Conservation (phyloP, 2,888 invertebrate species). For the Anorthoa munda region DNA sequence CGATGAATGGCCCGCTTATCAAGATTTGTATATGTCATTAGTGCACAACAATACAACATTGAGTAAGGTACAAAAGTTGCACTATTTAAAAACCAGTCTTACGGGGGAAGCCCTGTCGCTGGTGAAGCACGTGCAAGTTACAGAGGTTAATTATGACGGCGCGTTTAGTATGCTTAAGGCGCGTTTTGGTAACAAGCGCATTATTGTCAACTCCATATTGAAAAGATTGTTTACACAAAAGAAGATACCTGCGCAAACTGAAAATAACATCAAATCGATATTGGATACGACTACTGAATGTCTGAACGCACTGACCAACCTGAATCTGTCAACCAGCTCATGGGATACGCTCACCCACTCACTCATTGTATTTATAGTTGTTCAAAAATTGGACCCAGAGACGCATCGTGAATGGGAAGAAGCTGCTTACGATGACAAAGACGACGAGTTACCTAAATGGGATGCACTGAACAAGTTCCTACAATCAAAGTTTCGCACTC, state of each 20-base stretch:
- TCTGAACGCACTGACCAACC: slow-evolving; percentile 57
- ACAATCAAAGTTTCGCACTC: slow-evolving; percentile 60
- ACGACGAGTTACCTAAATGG: slow-evolving; percentile 50
- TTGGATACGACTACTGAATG: slow-evolving; percentile 64
- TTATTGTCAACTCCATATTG: too few relatives aligned
- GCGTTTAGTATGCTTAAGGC: slow-evolving; percentile 14
- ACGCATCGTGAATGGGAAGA: slow-evolving; percentile 61
- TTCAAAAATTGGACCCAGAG: slow-evolving; percentile 51
- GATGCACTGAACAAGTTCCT: slow-evolving; percentile 55
- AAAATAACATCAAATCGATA: too few relatives aligned
- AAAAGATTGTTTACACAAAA: too few relatives aligned
- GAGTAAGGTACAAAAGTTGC: too few relatives aligned
- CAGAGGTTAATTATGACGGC: slow-evolving; percentile 20
- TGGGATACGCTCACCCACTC: slow-evolving; percentile 55
- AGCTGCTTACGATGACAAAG: slow-evolving; percentile 34
- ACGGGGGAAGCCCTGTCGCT: slow-evolving; percentile 19
- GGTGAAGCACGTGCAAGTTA: slow-evolving; percentile 23
- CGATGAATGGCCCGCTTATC: too few relatives aligned
- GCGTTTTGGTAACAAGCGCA: too few relatives aligned
- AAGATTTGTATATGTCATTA: too few relatives aligned
- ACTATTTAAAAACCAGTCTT: slow-evolving; percentile 16
- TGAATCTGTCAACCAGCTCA: slow-evolving; percentile 46
- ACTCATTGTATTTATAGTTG: too few relatives aligned
- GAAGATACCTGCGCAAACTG: too few relatives aligned
- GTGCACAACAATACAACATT: too few relatives aligned